These are phyloP conservation scores for Andricus curvator DNA, from an alignment of 2,888 invertebrate species.

Conservation along the genomic window DNA sequence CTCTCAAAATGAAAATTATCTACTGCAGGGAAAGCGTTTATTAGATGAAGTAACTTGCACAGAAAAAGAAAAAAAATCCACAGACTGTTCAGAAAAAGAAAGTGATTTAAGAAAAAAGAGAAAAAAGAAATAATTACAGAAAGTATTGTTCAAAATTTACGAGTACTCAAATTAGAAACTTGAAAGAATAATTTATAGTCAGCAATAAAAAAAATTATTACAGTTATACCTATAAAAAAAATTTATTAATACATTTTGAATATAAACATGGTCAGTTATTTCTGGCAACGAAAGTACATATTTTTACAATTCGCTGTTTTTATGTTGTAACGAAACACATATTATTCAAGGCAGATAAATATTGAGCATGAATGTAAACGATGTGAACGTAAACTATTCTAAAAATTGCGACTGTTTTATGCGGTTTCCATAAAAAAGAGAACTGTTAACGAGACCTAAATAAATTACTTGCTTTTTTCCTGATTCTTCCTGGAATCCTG, in stretches of 20 bases:
- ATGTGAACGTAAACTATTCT: neutral
- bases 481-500: neutral
- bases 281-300: neutral
- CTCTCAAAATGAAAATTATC: neutral
- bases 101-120: neutral
- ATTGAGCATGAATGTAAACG: neutral
- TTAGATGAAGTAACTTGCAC: neutral
- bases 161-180: neutral
- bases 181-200: neutral
- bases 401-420: neutral
- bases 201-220: too few relatives aligned
- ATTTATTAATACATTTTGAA: too few relatives aligned
- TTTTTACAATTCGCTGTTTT: neutral
- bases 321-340: neutral
- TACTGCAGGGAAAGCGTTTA: neutral
- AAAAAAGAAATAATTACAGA: neutral
- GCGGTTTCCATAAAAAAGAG: neutral
- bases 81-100: neutral
- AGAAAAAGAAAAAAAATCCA: neutral
- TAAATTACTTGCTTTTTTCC: conserved; percentile 2
- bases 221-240: too few relatives aligned
- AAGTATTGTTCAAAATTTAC: neutral
- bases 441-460: neutral
- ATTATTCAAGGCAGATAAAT: neutral
- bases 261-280: too few relatives aligned